Conservation (phyloP, 2,113 vertebrate genomes). For the Peromyscus californicus region DNA sequence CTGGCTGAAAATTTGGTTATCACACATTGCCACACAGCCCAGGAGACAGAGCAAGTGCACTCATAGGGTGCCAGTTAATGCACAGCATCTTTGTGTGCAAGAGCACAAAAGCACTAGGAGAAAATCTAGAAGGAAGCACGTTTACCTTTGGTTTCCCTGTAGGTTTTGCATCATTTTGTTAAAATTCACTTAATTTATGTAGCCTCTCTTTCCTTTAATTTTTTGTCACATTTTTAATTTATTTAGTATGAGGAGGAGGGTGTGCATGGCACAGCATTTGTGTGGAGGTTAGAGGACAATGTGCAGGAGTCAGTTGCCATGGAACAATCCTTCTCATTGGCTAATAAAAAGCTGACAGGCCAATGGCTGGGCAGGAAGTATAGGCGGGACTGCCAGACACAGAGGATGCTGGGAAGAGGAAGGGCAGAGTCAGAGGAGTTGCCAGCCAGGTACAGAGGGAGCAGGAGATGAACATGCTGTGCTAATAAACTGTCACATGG, state of each 20-base stretch:
- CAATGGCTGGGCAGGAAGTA: too few relatives aligned
- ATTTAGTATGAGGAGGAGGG: not conserved
- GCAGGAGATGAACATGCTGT: too few relatives aligned
- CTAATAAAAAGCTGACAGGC: too few relatives aligned
- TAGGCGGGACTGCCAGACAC: too few relatives aligned
- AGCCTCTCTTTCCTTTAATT: not conserved
- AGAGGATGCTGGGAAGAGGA: too few relatives aligned
- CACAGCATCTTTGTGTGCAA: rapidly evolving
- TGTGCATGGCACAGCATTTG: too few relatives aligned
- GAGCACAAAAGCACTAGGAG: not conserved
- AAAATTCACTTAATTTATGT: not conserved
- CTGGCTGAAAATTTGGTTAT: not conserved
- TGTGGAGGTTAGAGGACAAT: not conserved
- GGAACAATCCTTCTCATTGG: too few relatives aligned
- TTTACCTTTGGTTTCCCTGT: not conserved
- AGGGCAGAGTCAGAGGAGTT: too few relatives aligned
- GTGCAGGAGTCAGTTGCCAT: not conserved
- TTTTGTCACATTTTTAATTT: not conserved
- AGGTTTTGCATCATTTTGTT: not conserved
- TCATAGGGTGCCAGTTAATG: not conserved
- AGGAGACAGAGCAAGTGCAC: not conserved
- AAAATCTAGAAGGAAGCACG: not conserved
- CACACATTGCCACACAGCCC: not conserved
- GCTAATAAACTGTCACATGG: too few relatives aligned
- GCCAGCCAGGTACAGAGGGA: too few relatives aligned